A percentile compares a stretch with the other conserved stretches of the same genome.
These are phyloP conservation scores for Eumacrocentrus americanus DNA, from an alignment of 2,888 invertebrate species.

Conservation along the genomic window DNA sequence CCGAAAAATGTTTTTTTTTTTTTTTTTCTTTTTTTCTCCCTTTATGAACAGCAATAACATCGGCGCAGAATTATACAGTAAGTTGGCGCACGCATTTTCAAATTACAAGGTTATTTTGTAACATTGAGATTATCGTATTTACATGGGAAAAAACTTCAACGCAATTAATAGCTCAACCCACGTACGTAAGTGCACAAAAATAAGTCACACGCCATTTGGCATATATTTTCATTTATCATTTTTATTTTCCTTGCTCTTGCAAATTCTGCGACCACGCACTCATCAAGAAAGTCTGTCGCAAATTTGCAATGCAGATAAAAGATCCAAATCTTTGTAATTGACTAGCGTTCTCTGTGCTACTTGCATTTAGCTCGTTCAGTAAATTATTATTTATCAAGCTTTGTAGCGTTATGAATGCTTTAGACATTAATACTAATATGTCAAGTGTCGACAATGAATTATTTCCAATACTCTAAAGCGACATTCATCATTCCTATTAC, in stretches of 20 bases:
- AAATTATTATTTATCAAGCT: conserved; percentile 21
- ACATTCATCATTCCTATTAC: not conserved
- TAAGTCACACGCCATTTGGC: conserved; percentile 36
- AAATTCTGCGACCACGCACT: conserved; percentile 13
- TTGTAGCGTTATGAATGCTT: not conserved
- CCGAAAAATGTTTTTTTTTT: too few species aligned
- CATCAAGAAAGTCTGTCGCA: conserved; percentile 14
- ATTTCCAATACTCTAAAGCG: not conserved
- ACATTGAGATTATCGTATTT: conserved; percentile 28
- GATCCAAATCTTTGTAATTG: conserved; percentile 53
- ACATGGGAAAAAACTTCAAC: conserved; percentile 26
- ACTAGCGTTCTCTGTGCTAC: conserved; percentile 54
- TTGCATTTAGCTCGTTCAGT: conserved; percentile 21
- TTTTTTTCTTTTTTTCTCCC: not conserved
- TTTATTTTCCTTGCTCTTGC: conserved; percentile 11
- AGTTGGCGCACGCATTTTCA: conserved; percentile 23
- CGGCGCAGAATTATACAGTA: conserved; percentile 34
- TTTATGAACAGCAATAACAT: conserved; percentile 28
- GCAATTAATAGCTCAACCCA: conserved; percentile 30
- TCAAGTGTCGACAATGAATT: not conserved
- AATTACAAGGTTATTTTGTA: conserved; percentile 14
- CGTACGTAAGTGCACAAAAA: conserved; percentile 34
- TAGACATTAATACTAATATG: conserved; percentile 1
- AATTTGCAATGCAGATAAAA: conserved; percentile 25
- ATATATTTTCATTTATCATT: conserved; percentile 26